phyloP scores from a whole-genome alignment of 1,140 invertebrate species.

The Chymomyza costata region DNA sequence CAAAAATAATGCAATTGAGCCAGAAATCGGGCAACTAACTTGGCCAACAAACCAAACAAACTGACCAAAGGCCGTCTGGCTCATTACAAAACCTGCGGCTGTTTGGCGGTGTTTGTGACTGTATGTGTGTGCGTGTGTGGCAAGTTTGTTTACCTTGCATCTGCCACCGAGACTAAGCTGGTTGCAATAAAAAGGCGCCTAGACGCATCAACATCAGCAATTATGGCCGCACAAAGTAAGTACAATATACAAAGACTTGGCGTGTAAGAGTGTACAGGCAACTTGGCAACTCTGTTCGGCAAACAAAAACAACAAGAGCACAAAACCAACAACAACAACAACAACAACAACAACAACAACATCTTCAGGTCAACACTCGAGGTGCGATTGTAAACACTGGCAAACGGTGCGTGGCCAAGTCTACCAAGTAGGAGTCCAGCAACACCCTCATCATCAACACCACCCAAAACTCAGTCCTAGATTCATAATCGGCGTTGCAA shows the following conservation, averaged over 20 bases:
- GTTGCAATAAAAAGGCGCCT: slow-evolving; percentile 66
- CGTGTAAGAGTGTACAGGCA: background rate
- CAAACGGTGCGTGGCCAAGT: no score
- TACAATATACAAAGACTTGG: background rate
- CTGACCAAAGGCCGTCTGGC: no score
- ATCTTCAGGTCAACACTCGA: slow-evolving; percentile 54
- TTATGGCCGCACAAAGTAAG: slow-evolving; percentile 47
- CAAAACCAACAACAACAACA: slow-evolving; percentile 11
- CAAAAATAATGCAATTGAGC: slow-evolving; percentile 11
- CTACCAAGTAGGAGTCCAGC: no score
- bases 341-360: slow-evolving; percentile 19
- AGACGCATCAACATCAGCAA: slow-evolving; percentile 60
- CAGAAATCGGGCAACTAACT: slow-evolving; percentile 12
- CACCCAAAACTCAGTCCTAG: no score
- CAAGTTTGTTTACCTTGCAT: slow-evolving; percentile 43
- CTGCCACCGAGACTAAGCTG: background rate
- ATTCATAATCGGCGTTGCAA: no score
- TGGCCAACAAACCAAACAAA: no score
- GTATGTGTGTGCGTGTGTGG: slow-evolving; percentile 36
- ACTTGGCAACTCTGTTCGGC: background rate
- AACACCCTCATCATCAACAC: no score
- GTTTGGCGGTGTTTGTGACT: slow-evolving; percentile 2
- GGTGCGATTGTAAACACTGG: slow-evolving; percentile 65
- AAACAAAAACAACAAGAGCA: background rate
- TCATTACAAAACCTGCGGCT: slow-evolving; percentile 44